Conservation (phyloP, 2,888 invertebrate species). For the Nephrotoma appendiculata region DNA sequence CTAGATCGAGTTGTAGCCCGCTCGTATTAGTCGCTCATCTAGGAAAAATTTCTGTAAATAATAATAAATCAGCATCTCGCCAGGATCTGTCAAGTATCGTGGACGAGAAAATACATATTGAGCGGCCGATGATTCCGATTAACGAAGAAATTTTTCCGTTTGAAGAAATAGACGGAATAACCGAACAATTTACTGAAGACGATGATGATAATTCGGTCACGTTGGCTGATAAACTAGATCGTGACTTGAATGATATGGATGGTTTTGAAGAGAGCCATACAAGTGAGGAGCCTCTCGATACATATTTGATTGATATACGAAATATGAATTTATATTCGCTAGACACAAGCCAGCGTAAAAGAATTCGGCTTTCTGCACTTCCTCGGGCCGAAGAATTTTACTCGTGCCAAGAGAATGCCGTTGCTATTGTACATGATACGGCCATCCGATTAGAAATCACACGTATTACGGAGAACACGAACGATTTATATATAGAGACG, state of each 20-base stretch:
- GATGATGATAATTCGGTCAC: constrained; percentile 6
- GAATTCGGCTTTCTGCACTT: constrained; percentile 24
- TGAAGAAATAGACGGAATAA: neutral
- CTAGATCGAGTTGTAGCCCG: constrained; percentile 57
- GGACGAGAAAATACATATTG: constrained; percentile 9
- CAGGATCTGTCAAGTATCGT: neutral
- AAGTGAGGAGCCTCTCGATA: constrained; percentile 14
- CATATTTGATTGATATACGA: constrained; percentile 55
- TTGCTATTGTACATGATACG: constrained; percentile 81
- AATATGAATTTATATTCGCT: constrained; percentile 81
- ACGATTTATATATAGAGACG: neutral
- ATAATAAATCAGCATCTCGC: constrained; percentile 23
- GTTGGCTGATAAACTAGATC: neutral
- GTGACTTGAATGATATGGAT: neutral
- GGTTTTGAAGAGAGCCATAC: neutral
- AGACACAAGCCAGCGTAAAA: constrained; percentile 39
- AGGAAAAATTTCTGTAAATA: constrained; percentile 61
- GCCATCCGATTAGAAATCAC: constrained; percentile 56
- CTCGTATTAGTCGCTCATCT: constrained; percentile 86
- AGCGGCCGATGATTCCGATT: constrained; percentile 13
- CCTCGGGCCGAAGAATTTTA: constrained; percentile 55
- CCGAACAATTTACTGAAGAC: constrained; percentile 3
- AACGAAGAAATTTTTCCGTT: constrained; percentile 10
- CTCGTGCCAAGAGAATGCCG: constrained; percentile 56
- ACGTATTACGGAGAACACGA: constrained; percentile 22